phyloP scores from a whole-genome alignment of 2,797 vertebrate genomes.

The Meriones psammophilus region DNA sequence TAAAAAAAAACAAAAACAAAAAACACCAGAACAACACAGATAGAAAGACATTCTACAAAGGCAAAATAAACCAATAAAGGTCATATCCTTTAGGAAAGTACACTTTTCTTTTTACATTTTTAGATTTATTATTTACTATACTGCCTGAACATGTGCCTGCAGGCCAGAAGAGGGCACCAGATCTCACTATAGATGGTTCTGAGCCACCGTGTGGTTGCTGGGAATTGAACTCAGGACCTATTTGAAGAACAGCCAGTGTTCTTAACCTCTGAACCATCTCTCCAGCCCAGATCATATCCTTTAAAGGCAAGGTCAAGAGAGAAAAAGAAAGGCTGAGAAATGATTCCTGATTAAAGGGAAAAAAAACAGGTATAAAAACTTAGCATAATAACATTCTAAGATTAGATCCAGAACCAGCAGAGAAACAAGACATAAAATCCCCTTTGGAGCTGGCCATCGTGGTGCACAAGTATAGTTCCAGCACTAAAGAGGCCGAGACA shows the following conservation, averaged over 20 bases:
- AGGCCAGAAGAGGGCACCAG: no score
- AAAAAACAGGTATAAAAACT: conserved; percentile 1
- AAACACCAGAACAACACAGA: neutral
- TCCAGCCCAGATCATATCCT: no score
- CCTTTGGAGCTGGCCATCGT: neutral
- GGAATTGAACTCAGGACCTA: no score
- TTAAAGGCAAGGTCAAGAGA: conserved; percentile 1
- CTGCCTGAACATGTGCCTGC: no score
- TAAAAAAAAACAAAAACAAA: no score
- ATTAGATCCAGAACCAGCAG: neutral
- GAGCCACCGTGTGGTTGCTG: no score
- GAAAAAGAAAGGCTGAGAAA: neutral
- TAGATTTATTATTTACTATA: no score
- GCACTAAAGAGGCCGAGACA: neutral
- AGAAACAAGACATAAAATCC: conserved; percentile 11
- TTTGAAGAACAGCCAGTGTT: no score
- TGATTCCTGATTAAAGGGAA: neutral
- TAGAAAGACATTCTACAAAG: neutral
- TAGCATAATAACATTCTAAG: neutral
- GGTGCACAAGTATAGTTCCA: neutral
- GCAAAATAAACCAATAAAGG: neutral
- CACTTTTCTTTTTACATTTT: no score
- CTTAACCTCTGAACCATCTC: no score
- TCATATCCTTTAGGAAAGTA: no score
- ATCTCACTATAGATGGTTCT: no score